Conservation (phyloP, 2,113 vertebrate species). For the Pollimyrus isidori region DNA sequence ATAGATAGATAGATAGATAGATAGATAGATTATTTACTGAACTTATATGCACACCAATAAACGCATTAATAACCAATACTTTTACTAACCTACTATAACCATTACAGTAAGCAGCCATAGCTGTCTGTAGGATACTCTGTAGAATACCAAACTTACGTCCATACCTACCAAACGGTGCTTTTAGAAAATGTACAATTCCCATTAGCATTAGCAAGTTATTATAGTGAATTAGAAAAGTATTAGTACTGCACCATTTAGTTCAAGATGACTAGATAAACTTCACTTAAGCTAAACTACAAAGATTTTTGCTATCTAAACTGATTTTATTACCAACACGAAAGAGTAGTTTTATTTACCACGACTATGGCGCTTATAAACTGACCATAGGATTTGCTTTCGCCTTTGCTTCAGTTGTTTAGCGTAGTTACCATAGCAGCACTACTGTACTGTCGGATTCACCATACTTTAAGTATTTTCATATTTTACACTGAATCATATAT, state of each 20-base stretch:
- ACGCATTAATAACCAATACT: not conserved
- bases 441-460: not conserved
- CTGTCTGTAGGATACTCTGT: not conserved
- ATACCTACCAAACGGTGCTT: not conserved
- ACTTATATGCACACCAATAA: not conserved
- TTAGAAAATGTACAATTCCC: not conserved
- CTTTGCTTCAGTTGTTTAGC: not conserved
- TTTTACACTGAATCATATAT: not conserved
- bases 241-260: not conserved
- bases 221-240: not conserved
- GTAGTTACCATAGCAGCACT: conserved; percentile 38
- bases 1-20: too few species aligned
- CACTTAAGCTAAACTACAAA: not conserved
- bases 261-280: not conserved
- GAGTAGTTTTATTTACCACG: not conserved
- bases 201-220: not conserved
- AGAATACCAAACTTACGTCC: not conserved
- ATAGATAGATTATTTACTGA: not conserved
- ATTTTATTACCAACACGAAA: not conserved
- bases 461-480: not conserved
- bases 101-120: not conserved
- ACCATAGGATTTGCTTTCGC: not conserved
- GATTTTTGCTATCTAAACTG: not conserved
- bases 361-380: not conserved
- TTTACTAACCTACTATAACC: not conserved